phyloP scores from a whole-genome alignment of 1,140 invertebrate species.

The Tribolium madens region DNA sequence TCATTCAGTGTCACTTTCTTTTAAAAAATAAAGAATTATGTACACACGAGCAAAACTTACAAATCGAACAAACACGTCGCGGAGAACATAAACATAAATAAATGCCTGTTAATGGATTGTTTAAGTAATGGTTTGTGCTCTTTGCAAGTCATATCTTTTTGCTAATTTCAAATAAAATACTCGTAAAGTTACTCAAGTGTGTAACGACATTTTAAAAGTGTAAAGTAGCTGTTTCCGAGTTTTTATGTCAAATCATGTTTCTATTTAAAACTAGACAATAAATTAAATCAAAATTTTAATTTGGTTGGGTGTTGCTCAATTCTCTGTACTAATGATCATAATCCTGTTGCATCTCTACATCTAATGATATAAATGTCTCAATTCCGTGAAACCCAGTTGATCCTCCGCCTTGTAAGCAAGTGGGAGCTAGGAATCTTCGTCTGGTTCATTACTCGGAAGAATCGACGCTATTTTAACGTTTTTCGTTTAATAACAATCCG shows the following conservation, averaged over 20 bases:
- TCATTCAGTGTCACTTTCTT: background rate
- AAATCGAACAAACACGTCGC: conserved; percentile 5
- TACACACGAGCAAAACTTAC: background rate
- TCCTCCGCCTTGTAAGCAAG: background rate
- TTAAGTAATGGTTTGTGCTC: conserved; percentile 15
- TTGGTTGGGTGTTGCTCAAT: too few species aligned
- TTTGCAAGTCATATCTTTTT: conserved; percentile 20
- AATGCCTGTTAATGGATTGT: conserved; percentile 11
- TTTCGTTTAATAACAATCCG: conserved; percentile 11
- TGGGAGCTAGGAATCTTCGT: background rate
- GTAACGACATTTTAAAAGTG: conserved; percentile 23
- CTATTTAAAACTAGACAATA: too few species aligned
- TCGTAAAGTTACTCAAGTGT: conserved; percentile 1
- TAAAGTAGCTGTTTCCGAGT: background rate
- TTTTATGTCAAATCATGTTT: background rate
- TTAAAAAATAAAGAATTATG: background rate
- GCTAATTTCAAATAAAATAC: conserved; percentile 21
- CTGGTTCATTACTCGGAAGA: background rate
- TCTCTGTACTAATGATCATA: background rate
- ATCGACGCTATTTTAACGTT: background rate
- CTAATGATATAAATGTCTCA: background rate
- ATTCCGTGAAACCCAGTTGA: background rate
- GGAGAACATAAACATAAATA: conserved; percentile 8
- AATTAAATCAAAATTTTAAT: background rate
- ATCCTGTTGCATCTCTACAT: background rate